Conservation (phyloP, 2,797 vertebrate genomes). For the Pipistrellus nathusii region DNA sequence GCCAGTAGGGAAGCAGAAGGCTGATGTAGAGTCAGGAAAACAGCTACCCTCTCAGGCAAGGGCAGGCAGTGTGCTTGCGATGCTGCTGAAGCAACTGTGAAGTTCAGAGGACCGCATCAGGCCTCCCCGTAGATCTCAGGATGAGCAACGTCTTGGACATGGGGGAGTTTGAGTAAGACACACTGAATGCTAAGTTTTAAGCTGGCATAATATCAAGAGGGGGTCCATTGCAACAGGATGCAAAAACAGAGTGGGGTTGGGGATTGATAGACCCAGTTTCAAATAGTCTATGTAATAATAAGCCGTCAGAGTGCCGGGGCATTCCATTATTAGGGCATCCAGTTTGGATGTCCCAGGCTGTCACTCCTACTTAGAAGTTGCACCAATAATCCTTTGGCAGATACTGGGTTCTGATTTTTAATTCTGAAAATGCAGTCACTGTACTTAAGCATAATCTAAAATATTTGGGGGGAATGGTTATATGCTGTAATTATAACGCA, state of each 20-base stretch:
- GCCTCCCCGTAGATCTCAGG: background rate
- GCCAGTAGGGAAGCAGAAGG: background rate
- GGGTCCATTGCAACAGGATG: background rate
- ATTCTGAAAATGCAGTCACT: slow-evolving; percentile 45
- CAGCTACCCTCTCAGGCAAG: background rate
- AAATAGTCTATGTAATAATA: slow-evolving; percentile 28
- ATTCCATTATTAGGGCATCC: slow-evolving; percentile 22
- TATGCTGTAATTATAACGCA: background rate
- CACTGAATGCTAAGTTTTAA: background rate
- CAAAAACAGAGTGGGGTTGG: background rate
- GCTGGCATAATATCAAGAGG: background rate
- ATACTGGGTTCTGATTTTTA: slow-evolving; percentile 25
- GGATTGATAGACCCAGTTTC: background rate
- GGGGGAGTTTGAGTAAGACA: background rate
- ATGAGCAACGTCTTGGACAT: background rate
- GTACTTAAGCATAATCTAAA: slow-evolving; percentile 30
- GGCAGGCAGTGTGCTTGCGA: background rate
- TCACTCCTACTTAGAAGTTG: slow-evolving; percentile 15
- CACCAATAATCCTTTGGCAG: slow-evolving; percentile 58
- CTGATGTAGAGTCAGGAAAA: background rate
- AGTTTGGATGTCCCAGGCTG: background rate
- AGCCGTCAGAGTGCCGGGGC: slow-evolving; percentile 1
- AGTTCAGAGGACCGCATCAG: background rate
- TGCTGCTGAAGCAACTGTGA: background rate
- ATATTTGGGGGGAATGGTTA: background rate